phyloP scores from a whole-genome alignment of 92 coral and sea anemone species.

The Nematostella vectensis region DNA sequence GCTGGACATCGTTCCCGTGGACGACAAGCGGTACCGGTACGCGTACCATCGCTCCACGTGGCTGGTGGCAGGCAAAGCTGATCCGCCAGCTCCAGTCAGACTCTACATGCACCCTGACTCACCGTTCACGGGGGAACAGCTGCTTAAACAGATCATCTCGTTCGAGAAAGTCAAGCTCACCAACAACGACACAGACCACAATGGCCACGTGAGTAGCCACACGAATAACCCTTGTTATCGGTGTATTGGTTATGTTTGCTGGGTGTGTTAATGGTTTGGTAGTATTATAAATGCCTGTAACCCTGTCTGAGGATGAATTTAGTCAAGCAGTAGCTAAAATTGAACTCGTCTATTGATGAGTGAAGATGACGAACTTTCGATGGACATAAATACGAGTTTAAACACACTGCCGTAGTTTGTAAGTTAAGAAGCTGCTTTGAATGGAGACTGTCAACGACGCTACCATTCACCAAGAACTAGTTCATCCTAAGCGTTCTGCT shows the following conservation, averaged over 20 bases:
- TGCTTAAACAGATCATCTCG: constrained; percentile 81
- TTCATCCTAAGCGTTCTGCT: too few species aligned
- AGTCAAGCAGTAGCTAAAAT: too few species aligned
- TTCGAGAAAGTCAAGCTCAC: constrained; percentile 97
- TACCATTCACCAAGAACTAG: too few species aligned
- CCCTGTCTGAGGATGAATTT: neutral
- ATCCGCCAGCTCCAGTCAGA: constrained; percentile 92
- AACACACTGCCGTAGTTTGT: too few species aligned
- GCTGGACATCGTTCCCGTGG: constrained; percentile 95
- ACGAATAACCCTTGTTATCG: neutral
- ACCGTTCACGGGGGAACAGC: constrained; percentile 96
- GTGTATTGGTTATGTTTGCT: neutral
- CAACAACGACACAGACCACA: constrained; percentile 75
- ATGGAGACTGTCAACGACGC: too few species aligned
- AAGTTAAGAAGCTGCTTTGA: too few species aligned
- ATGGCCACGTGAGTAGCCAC: constrained; percentile 81
- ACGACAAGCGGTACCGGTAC: constrained; percentile 95
- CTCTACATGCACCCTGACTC: constrained; percentile 98
- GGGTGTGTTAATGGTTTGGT: too few species aligned
- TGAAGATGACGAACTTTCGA: too few species aligned
- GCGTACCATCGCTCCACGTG: constrained; percentile 98
- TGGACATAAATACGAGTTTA: too few species aligned
- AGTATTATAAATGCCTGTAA: neutral
- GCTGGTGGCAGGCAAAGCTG: constrained; percentile 96
- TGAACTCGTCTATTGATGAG: too few species aligned